A percentile compares a stretch with the other conserved stretches of the same genome.
Evolutionary conservation across 2,797 vertebrate species (phyloP).

Genomic region (Macroramphosus scolopax): DNA sequence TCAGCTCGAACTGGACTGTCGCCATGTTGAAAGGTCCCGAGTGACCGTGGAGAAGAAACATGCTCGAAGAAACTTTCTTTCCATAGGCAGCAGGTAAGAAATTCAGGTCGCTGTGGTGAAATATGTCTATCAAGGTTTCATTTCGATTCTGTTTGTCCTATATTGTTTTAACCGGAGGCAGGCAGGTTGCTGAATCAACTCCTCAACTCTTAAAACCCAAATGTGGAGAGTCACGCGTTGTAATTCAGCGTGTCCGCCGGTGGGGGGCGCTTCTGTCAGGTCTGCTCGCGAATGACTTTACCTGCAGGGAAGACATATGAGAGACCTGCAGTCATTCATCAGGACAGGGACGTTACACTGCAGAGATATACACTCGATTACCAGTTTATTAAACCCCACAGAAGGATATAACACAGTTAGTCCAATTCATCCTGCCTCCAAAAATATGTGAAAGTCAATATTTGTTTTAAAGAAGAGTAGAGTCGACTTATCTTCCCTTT

Average conservation of each 20-base stretch:
- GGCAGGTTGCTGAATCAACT: constrained; percentile 10
- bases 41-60: constrained; percentile 11
- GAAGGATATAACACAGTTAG: not conserved
- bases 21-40: constrained; percentile 29
- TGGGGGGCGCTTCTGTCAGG: constrained; percentile 46
- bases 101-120: too few species aligned
- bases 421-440: not conserved
- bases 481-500: too few species aligned
- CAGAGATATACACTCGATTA: not conserved
- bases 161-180: not conserved
- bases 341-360: not conserved
- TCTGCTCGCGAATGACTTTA: constrained; percentile 10
- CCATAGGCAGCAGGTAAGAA: constrained; percentile 26
- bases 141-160: not conserved
- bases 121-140: accelerated
- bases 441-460: too few species aligned
- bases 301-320: constrained; percentile 21
- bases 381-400: not conserved
- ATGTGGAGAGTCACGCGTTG: not conserved
- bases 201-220: constrained; percentile 43
- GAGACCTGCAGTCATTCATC: constrained; percentile 24
- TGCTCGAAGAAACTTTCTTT: not conserved
- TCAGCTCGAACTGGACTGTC: not conserved
- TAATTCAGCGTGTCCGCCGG: constrained; percentile 14
- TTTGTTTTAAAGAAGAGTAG: too few species aligned